A percentile compares a stretch with the other conserved stretches of the same genome.
These are phyloP conservation scores for Cryptocephalus primarius DNA, from an alignment of 2,888 invertebrate genomes.

Conservation along the genomic window DNA sequence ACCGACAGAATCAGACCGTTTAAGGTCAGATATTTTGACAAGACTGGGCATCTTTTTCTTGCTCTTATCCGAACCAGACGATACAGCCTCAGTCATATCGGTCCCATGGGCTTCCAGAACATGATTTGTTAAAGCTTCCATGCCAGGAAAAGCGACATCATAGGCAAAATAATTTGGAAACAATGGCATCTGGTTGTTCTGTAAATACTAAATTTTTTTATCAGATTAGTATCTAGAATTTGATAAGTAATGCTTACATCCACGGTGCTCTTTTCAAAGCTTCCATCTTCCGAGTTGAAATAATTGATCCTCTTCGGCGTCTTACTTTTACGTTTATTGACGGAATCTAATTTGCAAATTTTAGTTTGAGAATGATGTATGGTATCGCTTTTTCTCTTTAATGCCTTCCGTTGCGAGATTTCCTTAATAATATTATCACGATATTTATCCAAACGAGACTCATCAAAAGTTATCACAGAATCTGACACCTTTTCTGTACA, in stretches of 20 bases:
- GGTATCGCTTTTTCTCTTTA: slow-evolving; percentile 25
- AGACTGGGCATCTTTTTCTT: slow-evolving; percentile 33
- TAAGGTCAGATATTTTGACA: slow-evolving; percentile 34
- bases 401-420: slow-evolving; percentile 27
- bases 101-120: slow-evolving; percentile 43
- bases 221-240: background rate
- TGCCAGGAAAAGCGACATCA: slow-evolving; percentile 37
- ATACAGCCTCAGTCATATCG: slow-evolving; percentile 34
- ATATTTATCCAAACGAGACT: slow-evolving; percentile 18
- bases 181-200: background rate
- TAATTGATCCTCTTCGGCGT: slow-evolving; percentile 32
- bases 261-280: too few species aligned
- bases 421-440: slow-evolving; percentile 25
- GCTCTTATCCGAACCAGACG: slow-evolving; percentile 18
- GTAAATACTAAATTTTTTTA: background rate
- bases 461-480: too few species aligned
- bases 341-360: slow-evolving; percentile 26
- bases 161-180: slow-evolving; percentile 42
- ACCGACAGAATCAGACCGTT: slow-evolving; percentile 20
- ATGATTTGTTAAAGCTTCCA: slow-evolving; percentile 40
- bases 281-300: background rate
- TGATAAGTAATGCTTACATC: background rate
- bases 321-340: slow-evolving; percentile 33
- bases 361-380: slow-evolving; percentile 21
- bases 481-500: background rate